Percentiles rank a stretch among this genome's conserved stretches.
These are phyloP conservation scores for Pogonophryne albipinna DNA, from an alignment of 2,797 vertebrate genomes.

Conservation along the genomic window DNA sequence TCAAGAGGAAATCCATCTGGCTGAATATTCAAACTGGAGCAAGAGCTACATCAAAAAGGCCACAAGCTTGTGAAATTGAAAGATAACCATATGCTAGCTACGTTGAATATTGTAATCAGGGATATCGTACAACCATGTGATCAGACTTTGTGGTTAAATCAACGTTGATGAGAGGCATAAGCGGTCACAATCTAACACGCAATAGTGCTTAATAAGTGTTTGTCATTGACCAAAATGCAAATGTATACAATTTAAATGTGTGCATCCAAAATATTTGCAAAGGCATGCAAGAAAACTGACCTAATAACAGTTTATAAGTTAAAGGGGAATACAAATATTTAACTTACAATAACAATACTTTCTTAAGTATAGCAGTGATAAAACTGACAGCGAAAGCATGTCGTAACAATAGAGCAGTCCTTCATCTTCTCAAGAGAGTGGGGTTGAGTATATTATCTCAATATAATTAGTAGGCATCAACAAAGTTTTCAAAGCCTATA, in stretches of 20 bases:
- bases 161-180: conserved; percentile 60
- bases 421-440: conserved; percentile 49
- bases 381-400: conserved; percentile 55
- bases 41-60: conserved; percentile 72
- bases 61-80: conserved; percentile 64
- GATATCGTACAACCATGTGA: conserved; percentile 53
- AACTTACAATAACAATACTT: conserved; percentile 77
- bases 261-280: conserved; percentile 64
- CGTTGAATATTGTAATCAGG: conserved; percentile 39
- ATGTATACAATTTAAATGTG: conserved; percentile 55
- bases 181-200: conserved; percentile 75
- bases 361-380: conserved; percentile 49
- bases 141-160: conserved; percentile 27
- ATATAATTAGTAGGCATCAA: conserved; percentile 45
- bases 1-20: conserved; percentile 48
- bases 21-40: conserved; percentile 41
- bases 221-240: conserved; percentile 45
- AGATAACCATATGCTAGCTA: conserved; percentile 49
- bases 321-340: conserved; percentile 41
- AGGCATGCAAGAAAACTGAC: conserved; percentile 69
- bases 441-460: conserved; percentile 52
- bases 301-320: conserved; percentile 60
- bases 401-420: conserved; percentile 56
- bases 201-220: conserved; percentile 49
- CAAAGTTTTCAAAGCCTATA: conserved; percentile 60